A percentile compares a stretch with the other conserved stretches of the same genome.
phyloP scores from a whole-genome alignment of 2,113 vertebrate species.

The Oreotrochilus melanogaster region DNA sequence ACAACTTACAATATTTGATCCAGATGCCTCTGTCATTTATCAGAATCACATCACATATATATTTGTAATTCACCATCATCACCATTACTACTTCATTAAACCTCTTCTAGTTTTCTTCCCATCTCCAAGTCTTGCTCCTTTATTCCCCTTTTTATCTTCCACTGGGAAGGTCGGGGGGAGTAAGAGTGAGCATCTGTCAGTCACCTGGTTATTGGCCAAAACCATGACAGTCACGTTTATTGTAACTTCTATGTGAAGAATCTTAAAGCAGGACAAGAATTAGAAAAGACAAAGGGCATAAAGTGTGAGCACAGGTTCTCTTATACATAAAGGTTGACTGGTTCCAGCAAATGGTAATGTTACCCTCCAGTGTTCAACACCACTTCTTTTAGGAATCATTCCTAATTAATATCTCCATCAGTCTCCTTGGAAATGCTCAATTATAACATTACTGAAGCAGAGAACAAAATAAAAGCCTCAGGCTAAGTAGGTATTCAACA shows the following conservation, averaged over 20 bases:
- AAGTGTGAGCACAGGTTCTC: background rate
- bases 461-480: background rate
- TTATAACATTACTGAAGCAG: conserved; percentile 32
- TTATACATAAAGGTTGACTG: background rate
- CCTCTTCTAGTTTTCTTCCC: no score
- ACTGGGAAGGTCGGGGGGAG: no score
- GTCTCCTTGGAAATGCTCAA: conserved; percentile 12
- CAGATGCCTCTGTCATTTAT: background rate
- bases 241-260: background rate
- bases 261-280: background rate
- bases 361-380: conserved; percentile 50
- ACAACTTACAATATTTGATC: background rate
- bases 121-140: no score
- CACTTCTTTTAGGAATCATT: conserved; percentile 13
- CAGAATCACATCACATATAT: background rate
- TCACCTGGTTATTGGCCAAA: no score
- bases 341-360: conserved; percentile 2
- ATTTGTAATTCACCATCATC: no score
- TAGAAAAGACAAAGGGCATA: background rate
- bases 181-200: no score
- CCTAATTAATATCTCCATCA: conserved; percentile 38
- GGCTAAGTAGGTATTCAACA: background rate
- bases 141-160: no score
- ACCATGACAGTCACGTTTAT: background rate
- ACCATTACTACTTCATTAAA: no score